phyloP scores from a whole-genome alignment of 1,140 invertebrate species.

The Zophobas morio region DNA sequence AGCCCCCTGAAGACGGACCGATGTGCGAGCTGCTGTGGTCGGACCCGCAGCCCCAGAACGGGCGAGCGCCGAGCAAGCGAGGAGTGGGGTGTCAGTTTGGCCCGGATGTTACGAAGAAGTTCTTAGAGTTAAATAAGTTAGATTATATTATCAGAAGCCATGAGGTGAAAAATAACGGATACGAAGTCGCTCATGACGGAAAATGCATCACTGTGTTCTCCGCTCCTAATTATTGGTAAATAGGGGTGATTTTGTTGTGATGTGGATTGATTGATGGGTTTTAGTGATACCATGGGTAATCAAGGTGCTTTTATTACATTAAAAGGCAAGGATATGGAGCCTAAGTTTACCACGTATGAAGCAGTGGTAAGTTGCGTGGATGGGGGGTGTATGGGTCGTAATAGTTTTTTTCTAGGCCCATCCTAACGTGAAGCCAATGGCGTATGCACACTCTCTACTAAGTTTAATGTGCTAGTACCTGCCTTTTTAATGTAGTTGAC shows the following conservation, averaged over 20 bases:
- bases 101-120: conserved; percentile 94
- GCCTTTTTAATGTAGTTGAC: conserved; percentile 59
- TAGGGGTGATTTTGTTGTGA: background rate
- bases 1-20: conserved; percentile 95
- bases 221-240: conserved; percentile 98
- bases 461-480: conserved; percentile 74
- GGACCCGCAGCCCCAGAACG: conserved; percentile 92
- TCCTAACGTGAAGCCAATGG: conserved; percentile 97
- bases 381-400: conserved; percentile 25
- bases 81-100: conserved; percentile 99
- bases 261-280: conserved; percentile 64
- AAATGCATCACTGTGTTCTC: conserved; percentile 98
- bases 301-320: conserved; percentile 97
- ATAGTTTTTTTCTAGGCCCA: conserved; percentile 84
- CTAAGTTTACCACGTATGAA: conserved; percentile 92
- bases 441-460: conserved; percentile 87
- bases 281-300: conserved; percentile 98
- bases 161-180: conserved; percentile 98
- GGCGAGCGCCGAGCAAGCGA: conserved; percentile 93
- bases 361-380: conserved; percentile 85
- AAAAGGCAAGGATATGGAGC: conserved; percentile 91
- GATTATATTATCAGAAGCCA: conserved; percentile 97
- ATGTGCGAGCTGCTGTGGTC: conserved; percentile 99
- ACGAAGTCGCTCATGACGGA: conserved; percentile 94
- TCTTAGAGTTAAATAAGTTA: conserved; percentile 88